These are phyloP conservation scores for Molossus alvarezi DNA, from an alignment of 2,797 vertebrate genomes.

Conservation along the genomic window DNA sequence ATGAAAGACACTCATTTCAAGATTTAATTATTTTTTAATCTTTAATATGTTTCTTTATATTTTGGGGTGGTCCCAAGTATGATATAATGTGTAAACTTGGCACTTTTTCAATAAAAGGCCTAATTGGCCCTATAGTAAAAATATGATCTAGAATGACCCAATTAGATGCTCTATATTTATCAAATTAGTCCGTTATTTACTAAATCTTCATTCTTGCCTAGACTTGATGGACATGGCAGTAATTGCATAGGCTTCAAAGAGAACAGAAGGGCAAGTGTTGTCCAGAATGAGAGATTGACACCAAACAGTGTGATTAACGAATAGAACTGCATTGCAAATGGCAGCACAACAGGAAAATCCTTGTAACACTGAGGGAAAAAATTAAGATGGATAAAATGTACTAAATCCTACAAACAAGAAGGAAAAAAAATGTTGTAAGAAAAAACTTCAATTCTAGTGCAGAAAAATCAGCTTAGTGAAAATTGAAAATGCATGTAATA, in stretches of 20 bases:
- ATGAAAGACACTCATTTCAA: constrained; percentile 26
- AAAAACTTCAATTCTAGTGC: constrained; percentile 82
- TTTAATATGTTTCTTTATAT: constrained; percentile 1
- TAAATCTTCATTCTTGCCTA: constrained; percentile 5
- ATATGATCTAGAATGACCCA: not conserved
- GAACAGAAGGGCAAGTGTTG: constrained; percentile 38
- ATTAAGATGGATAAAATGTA: constrained; percentile 77
- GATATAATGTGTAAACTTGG: not conserved
- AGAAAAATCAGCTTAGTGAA: constrained; percentile 84
- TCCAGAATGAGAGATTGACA: constrained; percentile 53
- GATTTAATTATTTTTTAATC: constrained; percentile 13
- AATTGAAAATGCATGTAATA: constrained; percentile 85
- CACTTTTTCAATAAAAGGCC: not conserved
- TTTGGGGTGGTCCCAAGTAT: constrained; percentile 44
- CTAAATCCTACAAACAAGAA: constrained; percentile 80
- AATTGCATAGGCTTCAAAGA: not conserved
- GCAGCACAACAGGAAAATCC: constrained; percentile 64
- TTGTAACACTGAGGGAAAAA: constrained; percentile 66
- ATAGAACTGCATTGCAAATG: constrained; percentile 41
- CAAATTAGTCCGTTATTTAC: constrained; percentile 47
- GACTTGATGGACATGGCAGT: not conserved
- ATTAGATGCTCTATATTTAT: constrained; percentile 35
- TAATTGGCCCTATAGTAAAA: constrained; percentile 52
- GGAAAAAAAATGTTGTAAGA: constrained; percentile 66
- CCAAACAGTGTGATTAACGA: constrained; percentile 69